Conservation (phyloP, 2,888 invertebrate species). For the Zootermopsis nevadensis region DNA sequence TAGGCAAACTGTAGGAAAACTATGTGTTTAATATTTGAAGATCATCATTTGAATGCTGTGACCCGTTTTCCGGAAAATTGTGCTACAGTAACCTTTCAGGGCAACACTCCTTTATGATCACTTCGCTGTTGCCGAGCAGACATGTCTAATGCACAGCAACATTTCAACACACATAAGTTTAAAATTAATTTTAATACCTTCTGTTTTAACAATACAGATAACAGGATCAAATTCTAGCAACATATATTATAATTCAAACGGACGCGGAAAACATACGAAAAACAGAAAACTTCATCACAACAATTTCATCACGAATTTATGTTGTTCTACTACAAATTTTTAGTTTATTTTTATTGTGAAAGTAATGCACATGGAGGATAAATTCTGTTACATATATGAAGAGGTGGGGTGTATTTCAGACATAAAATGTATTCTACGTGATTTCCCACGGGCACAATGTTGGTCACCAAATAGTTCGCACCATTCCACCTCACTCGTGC, state of each 20-base stretch:
- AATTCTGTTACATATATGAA: neutral
- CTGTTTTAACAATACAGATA: no score
- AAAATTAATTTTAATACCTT: no score
- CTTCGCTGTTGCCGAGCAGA: no score
- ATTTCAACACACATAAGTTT: no score
- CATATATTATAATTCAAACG: neutral
- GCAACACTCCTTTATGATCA: no score
- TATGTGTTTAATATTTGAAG: no score
- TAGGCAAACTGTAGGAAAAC: no score
- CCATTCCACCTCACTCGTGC: neutral
- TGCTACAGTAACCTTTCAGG: no score
- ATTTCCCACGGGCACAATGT: conserved; percentile 45
- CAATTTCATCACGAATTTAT: neutral
- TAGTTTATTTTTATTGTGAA: neutral
- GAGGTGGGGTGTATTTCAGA: neutral
- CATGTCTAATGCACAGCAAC: no score
- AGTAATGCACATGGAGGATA: neutral
- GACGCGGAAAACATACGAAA: neutral
- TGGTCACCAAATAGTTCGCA: conserved; percentile 4
- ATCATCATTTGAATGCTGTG: no score
- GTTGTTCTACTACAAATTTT: conserved; percentile 6
- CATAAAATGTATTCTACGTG: conserved; percentile 1
- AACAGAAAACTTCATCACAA: neutral
- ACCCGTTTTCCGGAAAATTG: no score
- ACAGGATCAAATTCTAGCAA: no score